Evolutionary conservation across 2,888 invertebrate genomes (phyloP), one percentile per base, ranked within the genome.

Genomic region (Lordiphosa andalusiaca): DNA sequence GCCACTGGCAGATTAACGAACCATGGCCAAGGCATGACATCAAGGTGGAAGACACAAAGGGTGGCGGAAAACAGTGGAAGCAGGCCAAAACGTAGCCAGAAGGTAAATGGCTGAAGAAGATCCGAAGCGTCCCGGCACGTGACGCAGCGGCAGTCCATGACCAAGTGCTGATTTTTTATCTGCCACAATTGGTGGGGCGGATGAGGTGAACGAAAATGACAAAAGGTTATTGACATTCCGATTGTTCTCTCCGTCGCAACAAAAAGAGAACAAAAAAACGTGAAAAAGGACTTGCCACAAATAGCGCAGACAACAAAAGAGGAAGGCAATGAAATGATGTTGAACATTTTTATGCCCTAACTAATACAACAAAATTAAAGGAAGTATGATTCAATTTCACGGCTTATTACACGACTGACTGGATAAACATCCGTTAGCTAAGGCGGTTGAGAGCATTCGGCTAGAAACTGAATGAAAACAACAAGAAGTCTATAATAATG

Each of bases 141-240:
- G 77, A 77, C 82, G 71, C 77, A 74, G 74, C 74, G 82, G 67
- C 75, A 78, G 80, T 80, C 81, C 84, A 81, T 83, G 84, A 80
- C 81, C 81, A 81, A 81, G 81, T 81, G 83, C 81, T 74, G 81
- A 83, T 83, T 80, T 81, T 69, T 70, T 74, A 72, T 81, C 58
- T 67, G 67, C 63, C 69, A 47, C 59, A 59, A 54, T 51, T 56
- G 61, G 71, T 49, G 46, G 66, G 51, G 51, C 56, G 64, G 38
- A 39, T 41, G 59, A 37, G 52, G 37, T 37, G 35, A 59, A 66
- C 48, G 53, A 55, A 55, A 70, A 66, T 69, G 59, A 61, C 74
- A 52, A 75, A 73, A 77, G 83, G 84, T 81, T 81, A 80, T 81
- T 81, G 83, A 81, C 81, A 81, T 81, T 77, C 83, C 71, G 61